A percentile compares a stretch with the other conserved stretches of the same genome.
These are phyloP conservation scores for Tiphia femorata DNA, from an alignment of 2,888 invertebrate genomes.

Conservation along the genomic window DNA sequence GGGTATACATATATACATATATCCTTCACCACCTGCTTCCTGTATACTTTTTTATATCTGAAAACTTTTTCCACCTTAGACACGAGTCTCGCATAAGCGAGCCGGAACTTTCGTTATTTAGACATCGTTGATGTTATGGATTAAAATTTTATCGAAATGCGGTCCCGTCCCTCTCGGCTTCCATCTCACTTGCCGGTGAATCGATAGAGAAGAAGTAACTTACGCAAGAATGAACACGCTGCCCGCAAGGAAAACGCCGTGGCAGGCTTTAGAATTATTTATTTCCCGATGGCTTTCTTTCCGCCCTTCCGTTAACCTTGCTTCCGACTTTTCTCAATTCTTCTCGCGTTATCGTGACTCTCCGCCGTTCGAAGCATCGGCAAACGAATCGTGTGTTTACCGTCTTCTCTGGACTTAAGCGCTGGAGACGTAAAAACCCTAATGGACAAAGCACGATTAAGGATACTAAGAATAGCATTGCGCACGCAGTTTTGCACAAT, in stretches of 20 bases:
- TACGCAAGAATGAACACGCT: constrained; percentile 16
- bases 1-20: no score
- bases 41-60: constrained; percentile 34
- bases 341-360: no score
- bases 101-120: constrained; percentile 42
- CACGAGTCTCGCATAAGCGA: constrained; percentile 40
- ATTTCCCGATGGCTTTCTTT: no score
- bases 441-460: no score
- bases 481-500: no score
- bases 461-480: no score
- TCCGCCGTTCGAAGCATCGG: no score
- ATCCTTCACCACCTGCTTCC: constrained; percentile 33
- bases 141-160: constrained; percentile 36
- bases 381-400: no score
- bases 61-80: constrained; percentile 36
- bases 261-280: constrained; percentile 17
- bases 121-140: constrained; percentile 27
- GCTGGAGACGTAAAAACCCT: no score
- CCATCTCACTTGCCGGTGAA: not conserved
- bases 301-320: no score
- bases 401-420: no score
- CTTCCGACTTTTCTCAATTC: no score
- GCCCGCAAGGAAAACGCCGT: not conserved
- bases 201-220: constrained; percentile 11
- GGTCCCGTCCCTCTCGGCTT: not conserved